Percentiles rank a stretch among this genome's conserved stretches.
Conservation (phyloP, 2,113 vertebrate genomes). For the Dipodomys stephensi region DNA sequence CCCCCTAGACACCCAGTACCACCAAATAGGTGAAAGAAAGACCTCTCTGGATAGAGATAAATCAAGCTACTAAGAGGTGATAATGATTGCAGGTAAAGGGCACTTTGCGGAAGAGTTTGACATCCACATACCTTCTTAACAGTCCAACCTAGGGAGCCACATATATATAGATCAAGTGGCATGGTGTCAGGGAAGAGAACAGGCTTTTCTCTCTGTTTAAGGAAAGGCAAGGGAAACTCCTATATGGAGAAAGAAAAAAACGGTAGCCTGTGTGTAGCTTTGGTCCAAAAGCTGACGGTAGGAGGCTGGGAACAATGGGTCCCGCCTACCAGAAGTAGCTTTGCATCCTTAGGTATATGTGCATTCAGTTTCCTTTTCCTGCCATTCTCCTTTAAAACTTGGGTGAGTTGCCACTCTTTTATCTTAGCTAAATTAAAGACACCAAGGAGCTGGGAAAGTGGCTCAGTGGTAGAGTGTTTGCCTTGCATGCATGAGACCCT, state of each 20-base stretch:
- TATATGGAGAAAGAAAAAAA: not conserved
- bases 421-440: not conserved
- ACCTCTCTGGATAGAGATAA: not conserved
- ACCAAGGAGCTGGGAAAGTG: too few relatives aligned
- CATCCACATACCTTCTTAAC: not conserved
- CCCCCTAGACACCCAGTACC: not conserved
- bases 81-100: not conserved
- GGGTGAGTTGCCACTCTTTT: not conserved
- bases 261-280: not conserved
- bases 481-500: too few relatives aligned
- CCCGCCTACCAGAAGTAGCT: not conserved
- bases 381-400: not conserved
- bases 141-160: not conserved
- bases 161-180: not conserved
- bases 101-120: not conserved
- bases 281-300: not conserved
- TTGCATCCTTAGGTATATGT: rapidly evolving
- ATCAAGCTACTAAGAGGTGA: rapidly evolving
- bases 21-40: not conserved
- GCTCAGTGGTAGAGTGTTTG: too few relatives aligned
- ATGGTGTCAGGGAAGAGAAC: not conserved
- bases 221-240: not conserved
- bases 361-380: not conserved
- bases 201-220: rapidly evolving
- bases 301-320: not conserved